Conservation (phyloP, 2,797 vertebrate species). For the Pitangus sulphuratus region DNA sequence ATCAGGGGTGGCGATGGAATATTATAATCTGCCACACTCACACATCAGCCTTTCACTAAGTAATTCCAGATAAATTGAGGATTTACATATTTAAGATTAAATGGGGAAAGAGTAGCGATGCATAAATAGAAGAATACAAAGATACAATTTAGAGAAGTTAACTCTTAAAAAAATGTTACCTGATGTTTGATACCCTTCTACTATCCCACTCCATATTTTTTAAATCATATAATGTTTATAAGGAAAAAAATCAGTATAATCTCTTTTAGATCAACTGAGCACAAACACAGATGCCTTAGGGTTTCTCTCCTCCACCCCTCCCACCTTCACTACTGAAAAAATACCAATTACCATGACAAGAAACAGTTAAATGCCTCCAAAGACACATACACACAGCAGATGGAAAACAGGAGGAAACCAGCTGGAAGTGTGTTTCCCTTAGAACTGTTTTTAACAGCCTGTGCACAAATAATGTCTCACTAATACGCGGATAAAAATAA, state of each 20-base stretch:
- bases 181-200: conserved; percentile 6
- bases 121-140: conserved; percentile 76
- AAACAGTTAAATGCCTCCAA: conserved; percentile 78
- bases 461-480: conserved; percentile 79
- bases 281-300: conserved; percentile 67
- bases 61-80: conserved; percentile 87
- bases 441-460: conserved; percentile 82
- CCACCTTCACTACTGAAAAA: conserved; percentile 70
- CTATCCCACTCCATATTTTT: conserved; percentile 40
- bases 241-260: conserved; percentile 63
- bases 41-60: conserved; percentile 82
- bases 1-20: conserved; percentile 83
- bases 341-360: conserved; percentile 76
- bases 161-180: conserved; percentile 70
- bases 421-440: conserved; percentile 82
- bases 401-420: conserved; percentile 82
- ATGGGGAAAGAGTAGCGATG: conserved; percentile 69
- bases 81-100: conserved; percentile 89
- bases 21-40: conserved; percentile 85
- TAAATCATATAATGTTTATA: conserved; percentile 52
- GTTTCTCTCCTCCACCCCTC: conserved; percentile 63
- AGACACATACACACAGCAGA: conserved; percentile 77
- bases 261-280: conserved; percentile 60
- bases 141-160: conserved; percentile 71
- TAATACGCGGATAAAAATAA: conserved; percentile 78